Evolutionary conservation across 1,140 invertebrate species (phyloP).

Genomic region (Trigoniulus corallinus): DNA sequence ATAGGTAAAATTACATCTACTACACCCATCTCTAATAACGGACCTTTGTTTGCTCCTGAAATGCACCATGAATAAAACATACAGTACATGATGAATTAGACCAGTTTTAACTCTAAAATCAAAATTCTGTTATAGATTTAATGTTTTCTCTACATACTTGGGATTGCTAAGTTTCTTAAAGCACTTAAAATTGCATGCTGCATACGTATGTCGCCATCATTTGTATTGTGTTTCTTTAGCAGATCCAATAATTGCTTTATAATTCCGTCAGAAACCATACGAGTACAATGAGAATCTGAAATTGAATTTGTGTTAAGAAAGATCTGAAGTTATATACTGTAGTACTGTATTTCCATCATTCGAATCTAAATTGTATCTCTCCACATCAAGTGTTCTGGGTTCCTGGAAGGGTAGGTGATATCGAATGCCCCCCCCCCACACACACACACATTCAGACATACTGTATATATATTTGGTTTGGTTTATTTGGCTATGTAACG

Average conservation of each 20-base stretch:
- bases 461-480: too few relatives aligned
- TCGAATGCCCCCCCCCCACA: too few relatives aligned
- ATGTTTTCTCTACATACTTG: slow-evolving; percentile 23
- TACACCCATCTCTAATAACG: slow-evolving; percentile 33
- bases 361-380: too few relatives aligned
- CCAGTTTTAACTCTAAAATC: too few relatives aligned
- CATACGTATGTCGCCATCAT: slow-evolving; percentile 46
- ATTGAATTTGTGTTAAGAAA: slow-evolving; percentile 4
- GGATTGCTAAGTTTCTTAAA: slow-evolving; percentile 63
- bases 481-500: too few relatives aligned
- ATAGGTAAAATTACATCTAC: slow-evolving; percentile 52
- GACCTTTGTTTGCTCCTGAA: slow-evolving; percentile 1
- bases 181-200: slow-evolving; percentile 68
- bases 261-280: slow-evolving; percentile 61
- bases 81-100: too few relatives aligned
- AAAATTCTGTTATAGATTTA: too few relatives aligned
- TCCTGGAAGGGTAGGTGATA: too few relatives aligned
- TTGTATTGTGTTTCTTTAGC: slow-evolving; percentile 35
- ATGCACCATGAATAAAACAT: neutral
- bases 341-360: too few relatives aligned
- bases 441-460: too few relatives aligned
- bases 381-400: too few relatives aligned
- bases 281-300: slow-evolving; percentile 55
- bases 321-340: too few relatives aligned
- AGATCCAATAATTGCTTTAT: slow-evolving; percentile 51